Evolutionary conservation across 1,140 invertebrate species (phyloP).

Genomic region (Belonocnema kinseyi): DNA sequence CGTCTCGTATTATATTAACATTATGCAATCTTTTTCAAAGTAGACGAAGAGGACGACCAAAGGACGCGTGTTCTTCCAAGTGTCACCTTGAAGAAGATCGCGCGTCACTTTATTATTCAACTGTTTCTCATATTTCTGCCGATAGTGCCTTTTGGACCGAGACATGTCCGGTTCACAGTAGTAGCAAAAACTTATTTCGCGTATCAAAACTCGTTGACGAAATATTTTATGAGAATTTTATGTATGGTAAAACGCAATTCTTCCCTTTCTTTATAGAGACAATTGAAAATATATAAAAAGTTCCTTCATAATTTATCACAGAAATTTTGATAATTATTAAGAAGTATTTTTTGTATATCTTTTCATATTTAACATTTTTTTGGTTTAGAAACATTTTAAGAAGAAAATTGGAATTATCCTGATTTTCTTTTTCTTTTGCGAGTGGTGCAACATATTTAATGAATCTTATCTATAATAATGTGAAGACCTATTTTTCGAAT

Average conservation of each 20-base stretch:
- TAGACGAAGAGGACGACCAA: slow-evolving; percentile 36
- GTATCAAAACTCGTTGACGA: slow-evolving; percentile 21
- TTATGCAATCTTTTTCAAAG: slow-evolving; percentile 52
- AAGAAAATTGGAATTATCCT: no score
- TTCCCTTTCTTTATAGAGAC: neutral
- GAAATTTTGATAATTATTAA: no score
- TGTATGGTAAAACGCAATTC: neutral
- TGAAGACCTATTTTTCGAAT: no score
- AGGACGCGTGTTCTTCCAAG: slow-evolving; percentile 39
- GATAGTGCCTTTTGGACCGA: slow-evolving; percentile 28
- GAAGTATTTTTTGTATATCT: no score
- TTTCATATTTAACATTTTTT: no score
- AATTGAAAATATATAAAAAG: no score
- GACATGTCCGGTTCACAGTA: slow-evolving; percentile 14
- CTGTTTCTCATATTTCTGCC: slow-evolving; percentile 29
- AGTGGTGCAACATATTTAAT: no score
- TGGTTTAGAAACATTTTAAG: no score
- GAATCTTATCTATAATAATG: no score
- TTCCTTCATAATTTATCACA: no score
- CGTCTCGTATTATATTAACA: slow-evolving; percentile 46
- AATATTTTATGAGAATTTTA: slow-evolving; percentile 14
- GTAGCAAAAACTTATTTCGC: slow-evolving; percentile 20
- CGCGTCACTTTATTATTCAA: neutral
- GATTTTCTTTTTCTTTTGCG: no score
- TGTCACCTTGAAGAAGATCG: slow-evolving; percentile 35